Conservation (phyloP, 1,140 invertebrate genomes). For the Limonius californicus region DNA sequence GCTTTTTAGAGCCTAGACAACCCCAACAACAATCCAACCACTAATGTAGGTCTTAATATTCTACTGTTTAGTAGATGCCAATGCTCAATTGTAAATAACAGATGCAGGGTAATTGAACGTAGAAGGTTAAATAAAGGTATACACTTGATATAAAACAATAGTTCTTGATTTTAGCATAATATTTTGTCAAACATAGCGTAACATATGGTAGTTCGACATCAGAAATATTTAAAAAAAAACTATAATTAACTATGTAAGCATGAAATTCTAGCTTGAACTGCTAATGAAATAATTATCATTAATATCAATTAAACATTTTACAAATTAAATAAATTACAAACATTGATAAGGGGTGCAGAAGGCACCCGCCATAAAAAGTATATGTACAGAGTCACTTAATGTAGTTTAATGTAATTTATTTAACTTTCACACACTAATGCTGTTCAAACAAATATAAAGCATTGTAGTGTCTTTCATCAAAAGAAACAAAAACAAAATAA, state of each 20-base stretch:
- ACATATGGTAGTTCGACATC: conserved; percentile 5
- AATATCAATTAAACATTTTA: background rate
- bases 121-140: background rate
- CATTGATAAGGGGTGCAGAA: background rate
- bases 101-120: too few species aligned
- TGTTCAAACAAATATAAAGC: conserved; percentile 9
- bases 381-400: background rate
- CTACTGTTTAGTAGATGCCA: too few species aligned
- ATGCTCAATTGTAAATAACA: too few species aligned
- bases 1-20: too few species aligned
- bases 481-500: too few species aligned
- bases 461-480: background rate
- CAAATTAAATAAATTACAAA: conserved; percentile 8
- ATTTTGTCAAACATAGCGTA: conserved; percentile 8
- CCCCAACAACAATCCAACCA: background rate
- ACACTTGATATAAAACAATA: background rate
- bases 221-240: conserved; percentile 1
- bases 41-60: background rate
- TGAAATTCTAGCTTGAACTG: background rate
- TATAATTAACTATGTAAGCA: background rate
- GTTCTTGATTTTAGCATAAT: background rate
- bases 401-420: background rate
- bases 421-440: conserved; percentile 3
- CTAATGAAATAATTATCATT: background rate
- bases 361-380: background rate